Evolutionary conservation across 2,888 invertebrate species (phyloP), one percentile per base, ranked within the genome.

Genomic region (Epistrophe grossulariae): DNA sequence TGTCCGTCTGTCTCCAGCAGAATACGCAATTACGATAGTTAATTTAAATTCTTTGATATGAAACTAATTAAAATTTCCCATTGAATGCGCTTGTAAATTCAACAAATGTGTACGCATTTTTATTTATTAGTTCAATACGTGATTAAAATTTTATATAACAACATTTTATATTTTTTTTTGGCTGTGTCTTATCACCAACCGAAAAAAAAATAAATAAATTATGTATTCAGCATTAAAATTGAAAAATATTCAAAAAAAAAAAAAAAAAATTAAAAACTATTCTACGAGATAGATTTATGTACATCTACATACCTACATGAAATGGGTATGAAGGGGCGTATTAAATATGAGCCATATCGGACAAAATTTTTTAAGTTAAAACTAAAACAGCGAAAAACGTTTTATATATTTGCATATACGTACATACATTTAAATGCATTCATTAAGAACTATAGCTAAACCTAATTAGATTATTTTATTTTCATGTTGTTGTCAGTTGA

Each of bases 51-150:
- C 83, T 83, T 87, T 79, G 87, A 83, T 87, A 87, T 83, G 74
- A 83, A 87, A 87, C 87, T 87, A 87, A 87, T 87, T 87, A 87
- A 87, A 87, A 87, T 87, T 87, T 87, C 83, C 76, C 79, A 87
- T 68, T 87, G 87, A 87, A 57, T 48, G 71, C 64, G 79, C 66
- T 55, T 76, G 87, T 87, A 87, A 70, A 83, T 79, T 87, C 76
- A 87, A 87, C 83, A 87, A 83, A 83, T 79, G 74, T 79, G 31
- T 50, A 50, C 71, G 79, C 50, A 57, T 66, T 66, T 73, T 70
- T 79, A 87, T 87, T 85, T 87, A 87, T 83, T 87, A 83, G 87
- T 87, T 76, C 83, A 79, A 76, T 79, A 83, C 74, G 83, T 83
- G 87, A 87, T 87, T 87, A 83, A 87, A 83, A 79, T 87, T 82